A percentile compares a stretch with the other conserved stretches of the same genome.
These are phyloP conservation scores for Trachelus troglodyta DNA, from an alignment of 2,888 invertebrate species.

Conservation along the genomic window DNA sequence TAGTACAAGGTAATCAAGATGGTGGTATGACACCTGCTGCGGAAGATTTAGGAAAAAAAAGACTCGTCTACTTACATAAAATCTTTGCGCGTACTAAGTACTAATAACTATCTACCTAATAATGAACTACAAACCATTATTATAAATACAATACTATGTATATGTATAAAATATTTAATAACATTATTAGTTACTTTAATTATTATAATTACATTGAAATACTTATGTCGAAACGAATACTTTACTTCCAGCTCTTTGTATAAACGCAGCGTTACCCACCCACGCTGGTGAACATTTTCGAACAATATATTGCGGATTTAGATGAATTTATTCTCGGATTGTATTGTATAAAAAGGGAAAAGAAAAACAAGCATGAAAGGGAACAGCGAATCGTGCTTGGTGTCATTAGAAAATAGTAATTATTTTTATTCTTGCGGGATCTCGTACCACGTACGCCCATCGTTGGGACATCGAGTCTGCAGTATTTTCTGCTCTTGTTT, in stretches of 20 bases:
- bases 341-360: background rate
- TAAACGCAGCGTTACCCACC: background rate
- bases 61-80: slow-evolving; percentile 53
- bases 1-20: background rate
- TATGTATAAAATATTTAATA: slow-evolving; percentile 60
- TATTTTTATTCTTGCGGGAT: background rate
- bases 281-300: background rate
- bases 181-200: slow-evolving; percentile 48
- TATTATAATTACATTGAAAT: slow-evolving; percentile 45
- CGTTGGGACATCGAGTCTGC: background rate
- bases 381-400: background rate
- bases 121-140: slow-evolving; percentile 44
- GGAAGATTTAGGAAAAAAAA: slow-evolving; percentile 9
- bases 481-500: background rate
- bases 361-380: background rate
- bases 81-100: slow-evolving; percentile 52
- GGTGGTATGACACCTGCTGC: background rate
- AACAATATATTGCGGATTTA: background rate
- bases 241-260: background rate
- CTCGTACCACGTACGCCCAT: background rate
- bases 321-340: background rate
- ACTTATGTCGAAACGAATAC: slow-evolving; percentile 16
- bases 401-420: background rate
- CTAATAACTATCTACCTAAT: slow-evolving; percentile 48
- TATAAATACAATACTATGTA: slow-evolving; percentile 53